A percentile compares a stretch with the other conserved stretches of the same genome.
Conservation (phyloP, 2,888 invertebrate species). For the Tubiluchus corallicola region DNA sequence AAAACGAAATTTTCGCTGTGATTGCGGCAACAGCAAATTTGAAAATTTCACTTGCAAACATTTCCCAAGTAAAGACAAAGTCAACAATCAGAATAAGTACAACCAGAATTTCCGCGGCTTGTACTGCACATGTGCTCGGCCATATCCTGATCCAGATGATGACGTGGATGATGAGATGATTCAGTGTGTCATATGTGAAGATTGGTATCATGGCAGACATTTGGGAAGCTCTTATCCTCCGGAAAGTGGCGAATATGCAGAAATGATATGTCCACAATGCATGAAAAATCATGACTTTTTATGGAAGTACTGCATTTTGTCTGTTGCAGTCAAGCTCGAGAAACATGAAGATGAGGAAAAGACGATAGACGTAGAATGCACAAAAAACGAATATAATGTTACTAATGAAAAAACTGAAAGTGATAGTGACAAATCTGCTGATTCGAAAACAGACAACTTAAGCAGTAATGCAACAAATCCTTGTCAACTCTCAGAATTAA, state of each 20-base stretch:
- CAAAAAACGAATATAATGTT: no score
- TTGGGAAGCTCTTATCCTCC: slow-evolving; percentile 14
- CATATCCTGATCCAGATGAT: slow-evolving; percentile 82
- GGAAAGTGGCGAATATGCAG: slow-evolving; percentile 38
- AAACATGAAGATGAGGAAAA: neutral
- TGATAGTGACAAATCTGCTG: neutral
- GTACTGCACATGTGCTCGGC: slow-evolving; percentile 75
- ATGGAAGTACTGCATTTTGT: no score
- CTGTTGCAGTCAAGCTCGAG: neutral
- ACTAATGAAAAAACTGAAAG: slow-evolving; percentile 8
- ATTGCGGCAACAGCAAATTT: slow-evolving; percentile 69
- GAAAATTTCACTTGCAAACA: slow-evolving; percentile 47
- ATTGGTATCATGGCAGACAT: slow-evolving; percentile 71
- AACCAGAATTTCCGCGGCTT: slow-evolving; percentile 85
- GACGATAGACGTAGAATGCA: no score
- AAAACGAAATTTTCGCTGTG: slow-evolving; percentile 77
- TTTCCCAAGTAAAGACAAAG: slow-evolving; percentile 39
- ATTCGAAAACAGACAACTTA: no score
- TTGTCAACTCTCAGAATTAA: neutral
- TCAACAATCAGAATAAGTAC: slow-evolving; percentile 54
- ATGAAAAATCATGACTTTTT: no score
- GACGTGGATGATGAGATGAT: slow-evolving; percentile 71
- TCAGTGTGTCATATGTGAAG: slow-evolving; percentile 88
- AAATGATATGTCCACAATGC: slow-evolving; percentile 64
- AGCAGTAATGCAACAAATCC: neutral